phyloP scores from a whole-genome alignment of 2,888 invertebrate species.

The Arctia plantaginis region DNA sequence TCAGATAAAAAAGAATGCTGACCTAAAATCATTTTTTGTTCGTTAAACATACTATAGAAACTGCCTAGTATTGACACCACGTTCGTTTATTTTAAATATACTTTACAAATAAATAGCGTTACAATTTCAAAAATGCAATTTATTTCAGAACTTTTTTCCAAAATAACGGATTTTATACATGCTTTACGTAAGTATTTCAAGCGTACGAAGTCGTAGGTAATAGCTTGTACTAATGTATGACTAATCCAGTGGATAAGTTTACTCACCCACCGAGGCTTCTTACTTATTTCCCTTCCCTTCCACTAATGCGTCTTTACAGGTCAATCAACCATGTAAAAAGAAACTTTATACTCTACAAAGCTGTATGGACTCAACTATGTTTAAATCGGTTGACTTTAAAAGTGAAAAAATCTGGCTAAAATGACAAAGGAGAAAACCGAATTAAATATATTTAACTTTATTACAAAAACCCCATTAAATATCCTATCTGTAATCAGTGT shows the following conservation, averaged over 20 bases:
- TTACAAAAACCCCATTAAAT: too few relatives aligned
- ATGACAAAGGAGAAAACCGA: neutral
- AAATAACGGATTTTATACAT: neutral
- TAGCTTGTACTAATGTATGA: conserved; percentile 6
- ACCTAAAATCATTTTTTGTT: too few relatives aligned
- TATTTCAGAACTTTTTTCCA: too few relatives aligned
- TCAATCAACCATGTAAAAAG: conserved; percentile 61
- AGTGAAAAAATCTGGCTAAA: neutral
- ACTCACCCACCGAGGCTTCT: conserved; percentile 68
- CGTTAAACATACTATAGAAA: too few relatives aligned
- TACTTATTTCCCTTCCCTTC: conserved; percentile 56
- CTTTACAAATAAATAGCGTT: too few relatives aligned
- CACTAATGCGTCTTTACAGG: conserved; percentile 65
- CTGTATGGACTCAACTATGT: conserved; percentile 1
- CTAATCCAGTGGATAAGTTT: conserved; percentile 65
- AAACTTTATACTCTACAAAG: conserved; percentile 42
- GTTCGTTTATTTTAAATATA: too few relatives aligned
- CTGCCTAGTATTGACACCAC: too few relatives aligned
- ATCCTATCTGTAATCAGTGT: neutral
- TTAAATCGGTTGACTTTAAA: neutral
- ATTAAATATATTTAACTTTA: too few relatives aligned
- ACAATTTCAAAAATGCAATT: too few relatives aligned
- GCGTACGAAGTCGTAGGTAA: neutral
- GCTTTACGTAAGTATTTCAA: neutral
- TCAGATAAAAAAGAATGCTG: too few relatives aligned